Conservation (phyloP, 2,113 vertebrate species). For the Mastomys coucha region DNA sequence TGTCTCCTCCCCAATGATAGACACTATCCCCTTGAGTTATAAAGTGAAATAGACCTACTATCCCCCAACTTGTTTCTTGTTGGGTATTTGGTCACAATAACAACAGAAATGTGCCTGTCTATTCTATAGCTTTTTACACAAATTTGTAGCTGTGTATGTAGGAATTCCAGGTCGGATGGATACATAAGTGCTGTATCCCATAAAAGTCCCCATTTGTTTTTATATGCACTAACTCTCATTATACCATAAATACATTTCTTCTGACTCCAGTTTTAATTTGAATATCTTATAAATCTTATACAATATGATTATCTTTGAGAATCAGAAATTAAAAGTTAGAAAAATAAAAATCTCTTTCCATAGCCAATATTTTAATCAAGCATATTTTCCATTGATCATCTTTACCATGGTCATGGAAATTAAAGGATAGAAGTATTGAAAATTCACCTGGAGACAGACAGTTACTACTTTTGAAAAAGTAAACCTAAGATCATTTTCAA, state of each 20-base stretch:
- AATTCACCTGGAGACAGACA: not conserved
- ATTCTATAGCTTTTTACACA: not conserved
- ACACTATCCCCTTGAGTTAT: not conserved
- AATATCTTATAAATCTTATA: not conserved
- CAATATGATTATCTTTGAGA: conserved; percentile 24
- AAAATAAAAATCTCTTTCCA: not conserved
- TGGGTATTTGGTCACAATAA: not conserved
- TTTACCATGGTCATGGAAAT: not conserved
- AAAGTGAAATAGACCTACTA: not conserved
- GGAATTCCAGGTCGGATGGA: not conserved
- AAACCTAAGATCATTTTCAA: conserved; percentile 3
- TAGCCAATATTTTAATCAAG: conserved; percentile 26
- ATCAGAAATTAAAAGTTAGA: conserved; percentile 12
- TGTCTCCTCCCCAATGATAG: not conserved
- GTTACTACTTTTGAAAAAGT: not conserved
- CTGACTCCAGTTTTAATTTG: not conserved
- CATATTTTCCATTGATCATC: not conserved
- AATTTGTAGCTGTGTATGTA: not conserved
- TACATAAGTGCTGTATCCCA: not conserved
- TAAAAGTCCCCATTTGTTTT: not conserved
- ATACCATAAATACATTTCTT: not conserved
- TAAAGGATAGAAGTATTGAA: not conserved
- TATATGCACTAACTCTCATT: not conserved
- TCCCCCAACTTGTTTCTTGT: not conserved
- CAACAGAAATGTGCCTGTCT: not conserved